These are phyloP conservation scores for Hypsibius dujardini DNA, from an alignment of 1,140 invertebrate genomes.

Conservation along the genomic window DNA sequence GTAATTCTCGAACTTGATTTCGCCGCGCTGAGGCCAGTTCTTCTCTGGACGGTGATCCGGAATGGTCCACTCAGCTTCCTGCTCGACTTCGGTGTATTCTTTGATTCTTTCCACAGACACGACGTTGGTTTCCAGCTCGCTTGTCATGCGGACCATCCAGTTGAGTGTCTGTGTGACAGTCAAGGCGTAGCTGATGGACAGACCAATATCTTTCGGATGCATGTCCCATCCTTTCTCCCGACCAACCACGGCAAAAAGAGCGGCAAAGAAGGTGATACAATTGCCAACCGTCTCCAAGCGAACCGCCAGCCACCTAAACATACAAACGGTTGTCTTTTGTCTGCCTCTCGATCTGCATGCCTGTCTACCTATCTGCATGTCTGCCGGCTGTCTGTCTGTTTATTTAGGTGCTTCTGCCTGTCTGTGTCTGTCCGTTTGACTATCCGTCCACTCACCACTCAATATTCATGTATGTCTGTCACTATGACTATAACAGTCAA, in stretches of 20 bases:
- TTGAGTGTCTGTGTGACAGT: constrained; percentile 61
- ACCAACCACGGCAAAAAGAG: constrained; percentile 36
- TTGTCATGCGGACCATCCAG: constrained; percentile 88
- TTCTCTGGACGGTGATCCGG: constrained; percentile 23
- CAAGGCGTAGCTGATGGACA: constrained; percentile 40
- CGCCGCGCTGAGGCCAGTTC: constrained; percentile 57
- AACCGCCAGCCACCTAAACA: constrained; percentile 61
- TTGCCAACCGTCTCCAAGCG: constrained; percentile 58
- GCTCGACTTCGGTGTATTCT: constrained; percentile 69
- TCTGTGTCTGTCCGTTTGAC: too few species aligned
- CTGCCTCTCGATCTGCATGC: too few species aligned
- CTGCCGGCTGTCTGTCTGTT: too few species aligned
- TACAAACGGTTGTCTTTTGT: constrained; percentile 23
- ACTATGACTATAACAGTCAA: too few species aligned
- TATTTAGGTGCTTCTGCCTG: too few species aligned
- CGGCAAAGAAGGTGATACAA: constrained; percentile 34
- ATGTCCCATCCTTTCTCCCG: constrained; percentile 28
- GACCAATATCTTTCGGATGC: constrained; percentile 37
- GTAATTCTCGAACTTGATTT: constrained; percentile 54
- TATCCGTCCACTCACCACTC: too few species aligned
- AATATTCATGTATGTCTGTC: too few species aligned
- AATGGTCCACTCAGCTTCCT: constrained; percentile 32
- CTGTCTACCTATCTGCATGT: too few species aligned
- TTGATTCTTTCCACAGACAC: constrained; percentile 92
- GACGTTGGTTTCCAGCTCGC: constrained; percentile 90